Percentiles rank a stretch among this genome's conserved stretches.
Evolutionary conservation across 2,113 vertebrate species (phyloP).

Genomic region (Melanerpes formicivorus): DNA sequence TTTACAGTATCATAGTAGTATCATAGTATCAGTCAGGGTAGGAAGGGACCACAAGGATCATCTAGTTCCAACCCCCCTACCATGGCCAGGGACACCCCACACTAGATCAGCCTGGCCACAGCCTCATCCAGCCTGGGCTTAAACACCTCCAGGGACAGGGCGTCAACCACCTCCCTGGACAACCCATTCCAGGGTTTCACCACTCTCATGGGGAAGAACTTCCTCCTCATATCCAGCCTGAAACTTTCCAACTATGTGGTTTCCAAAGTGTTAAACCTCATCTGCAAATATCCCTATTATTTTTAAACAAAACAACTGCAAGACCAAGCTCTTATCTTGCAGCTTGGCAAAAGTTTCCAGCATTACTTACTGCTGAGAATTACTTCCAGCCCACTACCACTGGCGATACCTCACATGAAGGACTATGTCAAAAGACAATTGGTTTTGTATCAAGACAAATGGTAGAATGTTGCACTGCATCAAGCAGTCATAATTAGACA

Average conservation of each 20-base stretch:
- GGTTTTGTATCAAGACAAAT: background rate
- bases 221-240: too few relatives aligned
- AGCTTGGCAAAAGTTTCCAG: background rate
- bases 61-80: too few relatives aligned
- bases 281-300: background rate
- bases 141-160: too few relatives aligned
- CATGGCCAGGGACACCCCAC: too few relatives aligned
- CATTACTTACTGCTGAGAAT: background rate
- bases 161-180: too few relatives aligned
- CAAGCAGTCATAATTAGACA: background rate
- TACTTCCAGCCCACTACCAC: background rate
- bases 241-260: background rate
- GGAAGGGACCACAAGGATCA: too few relatives aligned
- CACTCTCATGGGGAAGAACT: too few relatives aligned
- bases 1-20: too few relatives aligned
- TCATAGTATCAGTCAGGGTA: too few relatives aligned
- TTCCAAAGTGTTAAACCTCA: background rate
- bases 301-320: background rate
- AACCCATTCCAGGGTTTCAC: too few relatives aligned
- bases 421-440: background rate
- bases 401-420: background rate
- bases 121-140: too few relatives aligned
- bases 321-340: background rate
- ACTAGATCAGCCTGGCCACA: too few relatives aligned
- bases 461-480: background rate